Percentiles rank a stretch among this genome's conserved stretches.
phyloP scores from a whole-genome alignment of 2,888 invertebrate genomes.

The Odontocolon sp. region DNA sequence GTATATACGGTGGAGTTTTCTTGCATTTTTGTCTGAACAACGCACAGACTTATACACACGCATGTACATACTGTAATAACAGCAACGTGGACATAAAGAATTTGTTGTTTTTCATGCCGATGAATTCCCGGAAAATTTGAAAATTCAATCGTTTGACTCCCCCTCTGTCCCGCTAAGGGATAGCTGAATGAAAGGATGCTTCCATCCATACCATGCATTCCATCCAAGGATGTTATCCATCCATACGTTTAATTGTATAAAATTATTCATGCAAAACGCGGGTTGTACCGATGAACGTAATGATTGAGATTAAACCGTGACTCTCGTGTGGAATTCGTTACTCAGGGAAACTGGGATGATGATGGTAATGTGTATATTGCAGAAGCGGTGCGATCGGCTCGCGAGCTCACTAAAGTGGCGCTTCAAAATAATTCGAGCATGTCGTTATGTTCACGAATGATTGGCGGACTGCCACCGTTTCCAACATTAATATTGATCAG shows the following conservation, averaged over 20 bases:
- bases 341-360: not conserved
- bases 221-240: no score
- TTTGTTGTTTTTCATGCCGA: no score
- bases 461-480: constrained; percentile 69
- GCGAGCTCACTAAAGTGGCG: constrained; percentile 10
- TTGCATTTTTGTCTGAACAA: no score
- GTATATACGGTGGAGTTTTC: no score
- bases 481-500: constrained; percentile 58
- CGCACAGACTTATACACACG: no score
- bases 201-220: no score
- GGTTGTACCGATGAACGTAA: constrained; percentile 46
- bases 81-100: no score
- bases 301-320: constrained; percentile 64
- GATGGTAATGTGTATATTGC: not conserved
- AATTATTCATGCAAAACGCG: constrained; percentile 59
- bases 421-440: constrained; percentile 68
- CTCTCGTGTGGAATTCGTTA: constrained; percentile 28
- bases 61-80: no score
- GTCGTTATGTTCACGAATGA: constrained; percentile 68
- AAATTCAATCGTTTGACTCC: no score
- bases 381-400: not conserved
- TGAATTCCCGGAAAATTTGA: no score
- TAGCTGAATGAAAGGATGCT: no score
- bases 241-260: constrained; percentile 59
- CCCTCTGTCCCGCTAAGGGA: no score